A percentile compares a stretch with the other conserved stretches of the same genome.
phyloP scores from a whole-genome alignment of 37 sponge, comb jelly and placozoan species.

The Cliona cf. orientalis region DNA sequence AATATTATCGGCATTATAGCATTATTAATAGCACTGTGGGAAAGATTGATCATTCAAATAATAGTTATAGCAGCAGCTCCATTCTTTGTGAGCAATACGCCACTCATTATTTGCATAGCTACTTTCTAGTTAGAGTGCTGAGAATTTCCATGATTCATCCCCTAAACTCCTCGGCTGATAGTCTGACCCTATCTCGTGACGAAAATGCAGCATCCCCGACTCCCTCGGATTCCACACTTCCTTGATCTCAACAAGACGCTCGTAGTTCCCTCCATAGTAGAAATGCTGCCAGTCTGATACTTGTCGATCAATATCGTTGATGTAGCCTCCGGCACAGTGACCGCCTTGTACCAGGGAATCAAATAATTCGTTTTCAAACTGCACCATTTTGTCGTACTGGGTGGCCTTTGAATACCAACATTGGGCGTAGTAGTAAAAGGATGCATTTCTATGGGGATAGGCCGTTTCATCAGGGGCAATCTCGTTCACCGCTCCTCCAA shows the following conservation, averaged over 20 bases:
- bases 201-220: background rate
- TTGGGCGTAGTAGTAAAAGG: constrained; percentile 7
- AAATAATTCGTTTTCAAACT: background rate
- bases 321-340: constrained; percentile 19
- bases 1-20: too few relatives aligned
- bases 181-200: background rate
- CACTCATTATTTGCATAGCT: too few relatives aligned
- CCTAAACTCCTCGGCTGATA: background rate
- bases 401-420: background rate
- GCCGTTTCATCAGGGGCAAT: background rate
- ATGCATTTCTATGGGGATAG: background rate
- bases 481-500: constrained; percentile 8
- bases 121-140: too few relatives aligned
- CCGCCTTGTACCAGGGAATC: background rate
- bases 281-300: constrained; percentile 5
- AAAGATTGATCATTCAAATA: too few relatives aligned
- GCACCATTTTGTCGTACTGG: background rate
- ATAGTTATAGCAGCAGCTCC: too few relatives aligned
- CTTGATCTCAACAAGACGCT: background rate
- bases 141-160: too few relatives aligned
- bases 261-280: constrained; percentile 38
- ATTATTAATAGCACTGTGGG: too few relatives aligned
- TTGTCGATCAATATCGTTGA: constrained; percentile 14
- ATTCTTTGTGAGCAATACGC: too few relatives aligned
- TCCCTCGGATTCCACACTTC: constrained; percentile 26